These are phyloP conservation scores for Torymus tubicola DNA, from an alignment of 2,888 invertebrate genomes.

Conservation along the genomic window DNA sequence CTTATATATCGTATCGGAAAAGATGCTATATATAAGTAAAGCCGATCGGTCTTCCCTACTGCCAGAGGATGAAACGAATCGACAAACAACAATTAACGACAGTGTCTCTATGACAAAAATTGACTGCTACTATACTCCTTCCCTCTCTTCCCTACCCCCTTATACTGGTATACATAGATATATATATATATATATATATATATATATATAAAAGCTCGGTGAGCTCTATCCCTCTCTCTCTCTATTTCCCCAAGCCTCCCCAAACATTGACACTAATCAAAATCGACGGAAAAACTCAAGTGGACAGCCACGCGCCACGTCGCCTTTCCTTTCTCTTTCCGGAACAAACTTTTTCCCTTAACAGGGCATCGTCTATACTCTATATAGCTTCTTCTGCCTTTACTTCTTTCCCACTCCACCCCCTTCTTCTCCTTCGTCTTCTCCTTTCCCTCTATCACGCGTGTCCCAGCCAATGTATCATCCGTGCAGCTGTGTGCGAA, in stretches of 20 bases:
- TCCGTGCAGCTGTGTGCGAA: constrained; percentile 4
- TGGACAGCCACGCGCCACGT: constrained; percentile 6
- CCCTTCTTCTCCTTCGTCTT: not conserved
- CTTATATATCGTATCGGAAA: too few species aligned
- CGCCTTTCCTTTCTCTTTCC: not conserved
- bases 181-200: too few species aligned
- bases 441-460: not conserved
- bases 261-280: constrained; percentile 49
- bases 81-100: constrained; percentile 13
- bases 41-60: not conserved
- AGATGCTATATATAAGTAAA: too few species aligned
- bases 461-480: constrained; percentile 47
- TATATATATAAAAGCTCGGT: not conserved
- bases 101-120: constrained; percentile 16
- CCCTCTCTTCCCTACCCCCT: not conserved
- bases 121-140: not conserved
- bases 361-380: not conserved
- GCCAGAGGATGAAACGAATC: not conserved
- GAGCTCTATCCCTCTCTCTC: not conserved
- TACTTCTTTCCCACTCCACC: not conserved
- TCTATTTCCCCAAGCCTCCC: too few species aligned
- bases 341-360: constrained; percentile 46
- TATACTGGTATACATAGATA: not conserved
- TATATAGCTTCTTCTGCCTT: not conserved
- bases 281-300: constrained; percentile 46